phyloP scores from a whole-genome alignment of 2,113 vertebrate species.

The Phaethon lepturus region DNA sequence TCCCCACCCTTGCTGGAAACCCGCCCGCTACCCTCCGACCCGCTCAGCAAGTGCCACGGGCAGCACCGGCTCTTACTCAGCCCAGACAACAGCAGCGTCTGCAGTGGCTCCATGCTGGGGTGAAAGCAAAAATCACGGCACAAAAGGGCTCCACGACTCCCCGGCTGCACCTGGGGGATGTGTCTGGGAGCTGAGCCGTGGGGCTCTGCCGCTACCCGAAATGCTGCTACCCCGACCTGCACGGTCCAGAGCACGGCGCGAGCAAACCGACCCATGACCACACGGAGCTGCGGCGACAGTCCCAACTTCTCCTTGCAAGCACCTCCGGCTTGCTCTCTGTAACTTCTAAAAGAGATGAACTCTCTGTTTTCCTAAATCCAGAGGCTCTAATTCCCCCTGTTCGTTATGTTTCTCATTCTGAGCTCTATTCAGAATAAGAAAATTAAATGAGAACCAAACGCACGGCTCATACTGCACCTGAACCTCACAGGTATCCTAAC shows the following conservation, averaged over 20 bases:
- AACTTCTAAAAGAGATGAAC: not conserved
- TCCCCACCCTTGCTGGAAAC: no score
- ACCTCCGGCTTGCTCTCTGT: not conserved
- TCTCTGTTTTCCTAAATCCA: not conserved
- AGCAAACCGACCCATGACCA: accelerated
- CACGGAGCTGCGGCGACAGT: not conserved
- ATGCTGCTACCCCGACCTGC: not conserved
- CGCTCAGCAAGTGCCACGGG: accelerated
- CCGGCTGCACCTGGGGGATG: accelerated
- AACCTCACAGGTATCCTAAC: not conserved
- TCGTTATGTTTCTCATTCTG: not conserved
- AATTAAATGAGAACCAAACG: not conserved
- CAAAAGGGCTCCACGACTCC: accelerated
- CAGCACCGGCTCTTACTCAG: not conserved
- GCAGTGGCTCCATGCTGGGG: accelerated
- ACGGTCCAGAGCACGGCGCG: not conserved
- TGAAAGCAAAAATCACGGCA: not conserved
- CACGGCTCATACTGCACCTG: accelerated
- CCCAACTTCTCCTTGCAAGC: not conserved
- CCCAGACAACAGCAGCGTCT: not conserved
- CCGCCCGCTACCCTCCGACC: not conserved
- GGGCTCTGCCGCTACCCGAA: not conserved
- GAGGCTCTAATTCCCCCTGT: not conserved
- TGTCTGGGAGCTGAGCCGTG: not conserved
- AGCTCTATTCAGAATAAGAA: not conserved